Conservation (phyloP, 2,797 vertebrate species). For the Oreochromis grahami region DNA sequence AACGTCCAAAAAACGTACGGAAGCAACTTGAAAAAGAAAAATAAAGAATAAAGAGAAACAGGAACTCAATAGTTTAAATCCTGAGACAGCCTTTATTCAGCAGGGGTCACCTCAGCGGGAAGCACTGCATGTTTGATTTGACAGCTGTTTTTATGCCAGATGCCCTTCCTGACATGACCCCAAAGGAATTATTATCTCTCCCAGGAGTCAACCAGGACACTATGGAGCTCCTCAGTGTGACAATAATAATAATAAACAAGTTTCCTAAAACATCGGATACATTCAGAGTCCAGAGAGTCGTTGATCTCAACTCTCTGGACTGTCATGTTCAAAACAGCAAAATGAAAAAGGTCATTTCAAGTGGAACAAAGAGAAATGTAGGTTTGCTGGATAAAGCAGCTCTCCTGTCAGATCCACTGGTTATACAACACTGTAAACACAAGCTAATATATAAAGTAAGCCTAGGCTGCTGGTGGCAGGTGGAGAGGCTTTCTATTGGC, state of each 20-base stretch:
- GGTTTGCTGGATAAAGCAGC: not conserved
- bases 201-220: not conserved
- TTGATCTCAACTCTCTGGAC: not conserved
- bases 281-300: not conserved
- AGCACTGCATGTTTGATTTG: not conserved
- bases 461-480: not conserved
- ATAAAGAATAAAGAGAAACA: too few species aligned
- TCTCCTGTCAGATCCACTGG: not conserved
- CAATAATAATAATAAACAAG: not conserved
- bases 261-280: not conserved
- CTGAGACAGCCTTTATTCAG: not conserved
- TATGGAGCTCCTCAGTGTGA: not conserved
- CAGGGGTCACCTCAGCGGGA: not conserved
- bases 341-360: slow-evolving; percentile 7
- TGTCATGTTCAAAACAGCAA: not conserved
- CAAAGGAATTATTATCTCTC: not conserved
- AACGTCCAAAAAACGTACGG: too few species aligned
- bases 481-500: slow-evolving; percentile 26
- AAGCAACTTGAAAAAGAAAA: too few species aligned
- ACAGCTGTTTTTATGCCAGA: not conserved
- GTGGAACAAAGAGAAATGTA: not conserved
- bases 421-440: slow-evolving; percentile 13
- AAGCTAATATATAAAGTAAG: slow-evolving; percentile 14
- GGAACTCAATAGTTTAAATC: too few species aligned
- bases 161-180: not conserved